Evolutionary conservation across 2,888 invertebrate species (phyloP), one percentile per base, ranked within the genome.

Genomic region (Drosophila formosana): DNA sequence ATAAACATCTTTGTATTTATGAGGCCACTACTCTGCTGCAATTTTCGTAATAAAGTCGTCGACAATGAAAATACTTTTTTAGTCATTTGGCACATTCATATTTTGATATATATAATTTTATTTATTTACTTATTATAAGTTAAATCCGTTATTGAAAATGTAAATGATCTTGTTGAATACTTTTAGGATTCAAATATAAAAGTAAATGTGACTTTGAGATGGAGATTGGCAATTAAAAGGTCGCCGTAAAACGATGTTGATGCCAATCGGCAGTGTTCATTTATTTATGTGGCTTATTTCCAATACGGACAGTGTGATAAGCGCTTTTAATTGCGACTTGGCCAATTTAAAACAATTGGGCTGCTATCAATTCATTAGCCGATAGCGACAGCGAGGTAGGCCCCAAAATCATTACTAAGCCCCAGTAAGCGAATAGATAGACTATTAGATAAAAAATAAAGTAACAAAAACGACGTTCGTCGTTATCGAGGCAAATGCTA

Each of bases 371-470:
- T 56, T 28, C 32, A 62, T 69, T 34, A 62, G 25, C 65, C 65
- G 75, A 75, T 78, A 78, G 58, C 45, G 32, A 51, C 43, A 39
- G 53, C 45, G 18, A 47, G 34, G 25, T 49, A 45, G 62, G 37
- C 46, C 37, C 25, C 56, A 46, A 57, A 66, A 61, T 47, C 32
- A 32, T 23, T 46, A 28, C 60, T 61, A 53, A 74, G 60, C 60
- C 34, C 52, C 45, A 23, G 28, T 39, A 39, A 34, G 28, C 30
- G 56, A 41, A 39, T 32, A 23, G 30, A 57, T 57, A 37, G 49
- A 18, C 28, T 49, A 41, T n/a, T 60, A 41, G 67, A 57, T 57
- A 57, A 58, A 64, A 23, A 47, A 37, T 13, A n/a, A 18, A 46
- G 4, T n/a, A 4, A 37, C 37, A 5, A 43, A 25, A 45, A 39